Conservation (phyloP, 2,888 invertebrate genomes). For the Hyposoter didymator region DNA sequence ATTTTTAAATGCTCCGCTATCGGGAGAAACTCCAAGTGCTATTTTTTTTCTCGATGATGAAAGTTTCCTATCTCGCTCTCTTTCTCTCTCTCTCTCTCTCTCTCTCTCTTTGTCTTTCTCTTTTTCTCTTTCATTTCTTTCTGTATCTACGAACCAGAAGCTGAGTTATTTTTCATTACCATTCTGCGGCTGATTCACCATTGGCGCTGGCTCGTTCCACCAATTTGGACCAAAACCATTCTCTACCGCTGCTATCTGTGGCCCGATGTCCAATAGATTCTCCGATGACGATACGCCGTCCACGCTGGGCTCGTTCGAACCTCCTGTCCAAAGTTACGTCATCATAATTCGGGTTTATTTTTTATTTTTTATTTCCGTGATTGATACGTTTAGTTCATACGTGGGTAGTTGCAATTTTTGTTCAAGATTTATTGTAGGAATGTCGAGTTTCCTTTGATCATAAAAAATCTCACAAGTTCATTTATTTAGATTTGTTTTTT, state of each 20-base stretch:
- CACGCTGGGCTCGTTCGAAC: conserved; percentile 77
- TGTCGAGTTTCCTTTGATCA: too few species aligned
- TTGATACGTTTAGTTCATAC: neutral
- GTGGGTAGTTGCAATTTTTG: neutral
- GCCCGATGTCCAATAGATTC: conserved; percentile 79
- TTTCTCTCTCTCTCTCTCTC: neutral
- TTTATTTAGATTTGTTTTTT: too few species aligned
- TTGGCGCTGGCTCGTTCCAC: conserved; percentile 77
- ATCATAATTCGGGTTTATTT: neutral
- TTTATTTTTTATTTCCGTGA: neutral
- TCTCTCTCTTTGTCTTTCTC: conserved; percentile 4
- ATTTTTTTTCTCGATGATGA: neutral
- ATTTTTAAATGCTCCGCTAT: conserved; percentile 24
- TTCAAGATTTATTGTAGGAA: too few species aligned
- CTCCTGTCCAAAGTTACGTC: conserved; percentile 62
- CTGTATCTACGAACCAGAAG: conserved; percentile 52
- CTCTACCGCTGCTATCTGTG: conserved; percentile 76
- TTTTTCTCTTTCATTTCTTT: conserved; percentile 24
- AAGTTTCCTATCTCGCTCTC: conserved; percentile 4
- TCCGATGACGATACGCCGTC: conserved; percentile 77
- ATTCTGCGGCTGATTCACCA: conserved; percentile 77
- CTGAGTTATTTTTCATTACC: conserved; percentile 73
- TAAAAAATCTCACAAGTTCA: neutral
- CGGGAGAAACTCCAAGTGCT: conserved; percentile 3
- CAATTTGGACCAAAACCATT: conserved; percentile 78